Conservation (phyloP, 2,113 vertebrate genomes). For the Motacilla tschutschensis region DNA sequence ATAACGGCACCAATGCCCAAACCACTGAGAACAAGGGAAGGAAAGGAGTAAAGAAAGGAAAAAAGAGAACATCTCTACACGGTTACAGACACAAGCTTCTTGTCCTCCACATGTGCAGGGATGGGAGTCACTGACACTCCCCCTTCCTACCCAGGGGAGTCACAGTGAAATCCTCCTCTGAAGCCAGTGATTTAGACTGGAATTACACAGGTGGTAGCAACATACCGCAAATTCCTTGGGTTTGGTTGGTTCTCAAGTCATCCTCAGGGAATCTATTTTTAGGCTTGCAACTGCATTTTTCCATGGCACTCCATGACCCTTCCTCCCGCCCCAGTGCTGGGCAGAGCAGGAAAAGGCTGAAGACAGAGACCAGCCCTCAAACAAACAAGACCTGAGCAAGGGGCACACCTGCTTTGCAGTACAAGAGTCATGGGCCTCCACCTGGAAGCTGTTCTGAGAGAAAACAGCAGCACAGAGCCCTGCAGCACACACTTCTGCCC, state of each 20-base stretch:
- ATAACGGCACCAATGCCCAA: not conserved
- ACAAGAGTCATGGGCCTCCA: not conserved
- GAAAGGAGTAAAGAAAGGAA: not conserved
- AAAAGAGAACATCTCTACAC: not conserved
- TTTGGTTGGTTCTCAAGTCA: not conserved
- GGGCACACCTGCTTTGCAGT: not conserved
- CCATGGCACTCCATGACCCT: not conserved
- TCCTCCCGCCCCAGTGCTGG: not conserved
- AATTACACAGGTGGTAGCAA: not conserved
- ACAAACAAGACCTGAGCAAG: not conserved
- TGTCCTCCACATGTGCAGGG: accelerated
- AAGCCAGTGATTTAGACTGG: not conserved
- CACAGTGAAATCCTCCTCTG: not conserved
- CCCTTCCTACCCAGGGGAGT: not conserved
- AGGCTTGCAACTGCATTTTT: not conserved
- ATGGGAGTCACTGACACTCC: not conserved
- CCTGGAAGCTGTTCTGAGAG: not conserved
- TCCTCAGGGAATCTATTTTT: not conserved
- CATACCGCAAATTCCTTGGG: not conserved
- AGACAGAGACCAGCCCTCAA: not conserved
- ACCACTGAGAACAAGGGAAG: not conserved
- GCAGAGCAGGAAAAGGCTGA: not conserved
- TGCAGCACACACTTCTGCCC: not conserved
- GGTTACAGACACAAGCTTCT: not conserved
- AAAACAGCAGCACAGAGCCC: not conserved